Evolutionary conservation across 2,797 vertebrate genomes (phyloP), one percentile per base, ranked within the genome.

Genomic region (Babyrousa celebensis): DNA sequence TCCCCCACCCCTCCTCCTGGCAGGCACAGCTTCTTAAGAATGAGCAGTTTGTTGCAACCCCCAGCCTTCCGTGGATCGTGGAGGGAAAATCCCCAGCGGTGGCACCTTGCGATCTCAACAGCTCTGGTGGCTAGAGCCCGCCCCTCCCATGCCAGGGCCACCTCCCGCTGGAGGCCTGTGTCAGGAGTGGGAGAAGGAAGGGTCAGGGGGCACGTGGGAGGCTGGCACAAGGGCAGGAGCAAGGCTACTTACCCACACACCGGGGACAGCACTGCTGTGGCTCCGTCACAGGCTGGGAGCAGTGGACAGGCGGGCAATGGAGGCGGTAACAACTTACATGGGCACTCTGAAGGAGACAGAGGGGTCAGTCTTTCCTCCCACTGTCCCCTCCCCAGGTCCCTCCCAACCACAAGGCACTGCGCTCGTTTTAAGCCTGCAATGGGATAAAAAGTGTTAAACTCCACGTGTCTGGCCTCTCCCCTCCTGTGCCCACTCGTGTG

Each of bases 231-330:
- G 56, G 32, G 52, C 2, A 48, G 23, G 74, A 67, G 23, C 1
- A 12, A 18, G 8, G 48, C 10, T 80, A 97, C 98, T 96, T 96
- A 99, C 99, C 99, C 89, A 99, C 98, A 98, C 99, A 99, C 56
- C 98, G 98, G 0, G 99, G 99, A 95, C 99, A 99, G 97, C 99
- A 99, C 97, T 99, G 99, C 97, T 99, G 99, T 0, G 99, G 99
- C 77, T 99, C 99, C 0, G 98, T 98, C 67, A 99, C 98, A 0
- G 99, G 99, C 94, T 99, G 99, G 70, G 99, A 98, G 12, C 99
- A 99, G 0, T 98, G 98, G 97, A 99, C 97, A 40, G 99, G 98
- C 0, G 99, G 99, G 97, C 99, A 99, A 98, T 99, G 99, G 97
- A 99, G 99, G 40, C 99, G 99, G 98, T 98, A 99, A 95, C 99